A percentile compares a stretch with the other conserved stretches of the same genome.
These are phyloP conservation scores for Vidua macroura DNA, from an alignment of 2,113 vertebrate species.

Conservation along the genomic window DNA sequence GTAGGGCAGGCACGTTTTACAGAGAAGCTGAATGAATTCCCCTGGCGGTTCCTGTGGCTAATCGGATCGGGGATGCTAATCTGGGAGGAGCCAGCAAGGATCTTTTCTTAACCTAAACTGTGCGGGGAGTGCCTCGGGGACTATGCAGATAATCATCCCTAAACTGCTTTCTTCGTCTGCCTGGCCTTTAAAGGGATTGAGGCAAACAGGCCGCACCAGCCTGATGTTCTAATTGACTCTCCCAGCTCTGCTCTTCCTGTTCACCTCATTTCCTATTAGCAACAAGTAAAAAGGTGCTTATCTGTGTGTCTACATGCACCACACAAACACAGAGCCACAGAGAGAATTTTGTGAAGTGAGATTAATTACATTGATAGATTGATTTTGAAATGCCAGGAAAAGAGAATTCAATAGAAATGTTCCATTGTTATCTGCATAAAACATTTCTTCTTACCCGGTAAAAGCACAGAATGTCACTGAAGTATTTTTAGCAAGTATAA, in stretches of 20 bases:
- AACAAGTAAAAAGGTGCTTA: background rate
- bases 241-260: background rate
- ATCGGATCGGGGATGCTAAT: conserved; percentile 45
- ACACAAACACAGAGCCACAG: background rate
- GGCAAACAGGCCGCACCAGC: background rate
- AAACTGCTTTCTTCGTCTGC: conserved; percentile 20
- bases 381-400: background rate
- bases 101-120: conserved; percentile 27
- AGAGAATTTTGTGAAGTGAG: background rate
- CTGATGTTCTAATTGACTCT: background rate
- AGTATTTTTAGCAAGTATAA: background rate
- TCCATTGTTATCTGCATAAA: background rate
- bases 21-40: background rate
- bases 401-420: background rate
- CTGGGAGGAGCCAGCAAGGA: conserved; percentile 51
- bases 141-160: conserved; percentile 14
- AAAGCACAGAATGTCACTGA: background rate
- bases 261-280: background rate
- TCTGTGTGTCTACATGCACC: background rate
- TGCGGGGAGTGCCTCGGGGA: background rate
- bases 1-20: background rate
- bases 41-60: conserved; percentile 41
- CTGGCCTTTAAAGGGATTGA: conserved; percentile 22
- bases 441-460: background rate
- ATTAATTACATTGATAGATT: background rate